A percentile compares a stretch with the other conserved stretches of the same genome.
phyloP scores from a whole-genome alignment of 2,888 invertebrate genomes.

The Cheilosia vulpina region DNA sequence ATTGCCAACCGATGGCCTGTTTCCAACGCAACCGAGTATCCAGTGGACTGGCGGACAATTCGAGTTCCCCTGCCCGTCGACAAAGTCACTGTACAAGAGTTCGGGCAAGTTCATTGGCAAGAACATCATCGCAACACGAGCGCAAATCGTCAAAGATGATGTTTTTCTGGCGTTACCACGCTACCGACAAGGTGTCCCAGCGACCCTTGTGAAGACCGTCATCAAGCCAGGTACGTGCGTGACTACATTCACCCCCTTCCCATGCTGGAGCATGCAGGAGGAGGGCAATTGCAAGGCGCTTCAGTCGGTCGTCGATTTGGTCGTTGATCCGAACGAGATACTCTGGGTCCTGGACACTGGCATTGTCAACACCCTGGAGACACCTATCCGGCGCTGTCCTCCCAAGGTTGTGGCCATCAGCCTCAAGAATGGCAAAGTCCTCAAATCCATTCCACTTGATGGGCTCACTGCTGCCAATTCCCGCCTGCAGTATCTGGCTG shows the following conservation, averaged over 20 bases:
- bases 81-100: conserved; percentile 85
- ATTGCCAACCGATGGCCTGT: conserved; percentile 78
- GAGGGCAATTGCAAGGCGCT: conserved; percentile 88
- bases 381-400: conserved; percentile 87
- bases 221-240: conserved; percentile 84
- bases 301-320: conserved; percentile 89
- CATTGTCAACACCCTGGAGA: conserved; percentile 87
- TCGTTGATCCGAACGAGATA: conserved; percentile 86
- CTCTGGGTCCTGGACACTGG: conserved; percentile 90
- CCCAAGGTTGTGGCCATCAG: conserved; percentile 89
- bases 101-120: conserved; percentile 85
- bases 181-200: conserved; percentile 87
- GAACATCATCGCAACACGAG: conserved; percentile 86
- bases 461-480: conserved; percentile 86
- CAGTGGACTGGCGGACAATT: conserved; percentile 84
- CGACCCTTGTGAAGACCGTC: conserved; percentile 86
- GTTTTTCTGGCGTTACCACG: conserved; percentile 86
- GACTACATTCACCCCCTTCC: conserved; percentile 86
- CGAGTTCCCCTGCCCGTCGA: conserved; percentile 84
- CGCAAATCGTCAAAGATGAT: conserved; percentile 85
- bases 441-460: conserved; percentile 87
- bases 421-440: conserved; percentile 86
- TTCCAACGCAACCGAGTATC: conserved; percentile 77
- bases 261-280: conserved; percentile 89
- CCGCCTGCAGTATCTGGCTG: conserved; percentile 88